Base-by-base conservation (phyloP, 2,888 invertebrate species). In the Pseudoips prasinana region DNA sequence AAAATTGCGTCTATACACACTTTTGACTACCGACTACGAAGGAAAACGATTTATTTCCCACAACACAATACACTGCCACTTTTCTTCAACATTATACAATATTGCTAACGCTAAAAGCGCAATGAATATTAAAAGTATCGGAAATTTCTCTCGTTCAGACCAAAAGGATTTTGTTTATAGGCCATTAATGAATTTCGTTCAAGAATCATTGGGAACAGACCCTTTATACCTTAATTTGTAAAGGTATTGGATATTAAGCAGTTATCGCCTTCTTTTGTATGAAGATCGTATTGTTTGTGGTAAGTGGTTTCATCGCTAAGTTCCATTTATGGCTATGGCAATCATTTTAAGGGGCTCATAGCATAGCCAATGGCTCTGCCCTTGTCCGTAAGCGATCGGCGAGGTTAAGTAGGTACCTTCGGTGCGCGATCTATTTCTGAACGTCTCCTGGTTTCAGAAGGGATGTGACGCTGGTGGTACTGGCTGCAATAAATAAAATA, bases 131-230 rank as follows among this genome's bases (percentile, higher is more conserved):
- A 33, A 45, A 51, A 39, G 33, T 44, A 52, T 52, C 33, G 41
- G 32, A 32, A 56, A 46, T 46, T 33, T 55, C 42, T 42, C 27
- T 39, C 52, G 38, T 46, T 48, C 39, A 26, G 34, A 58, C 64
- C 53, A 56, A 71, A 72, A 65, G 69, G 73, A 69, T 73, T 73
- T 68, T 72, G 76, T 77, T 78, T 77, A 78, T 73, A 58, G 64
- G 41, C 69, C 66, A 76, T 74, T 79, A 79, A 78, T 75, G 74
- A 74, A 73, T 73, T 76, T 66, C 47, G 58, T 53, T 59, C 51
- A 60, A 63, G 58, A 71, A 68, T 69, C 59, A 64, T 67, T 59
- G 52, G 22, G 29, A 45, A 53, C 47, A 47, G 40, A 62, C 64
- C 60, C 58, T 64, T 73, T 59, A 66, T 63, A 66, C 65, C 59